Evolutionary conservation across 1,140 invertebrate genomes (phyloP).

Genomic region (Matsumurasca onukii): DNA sequence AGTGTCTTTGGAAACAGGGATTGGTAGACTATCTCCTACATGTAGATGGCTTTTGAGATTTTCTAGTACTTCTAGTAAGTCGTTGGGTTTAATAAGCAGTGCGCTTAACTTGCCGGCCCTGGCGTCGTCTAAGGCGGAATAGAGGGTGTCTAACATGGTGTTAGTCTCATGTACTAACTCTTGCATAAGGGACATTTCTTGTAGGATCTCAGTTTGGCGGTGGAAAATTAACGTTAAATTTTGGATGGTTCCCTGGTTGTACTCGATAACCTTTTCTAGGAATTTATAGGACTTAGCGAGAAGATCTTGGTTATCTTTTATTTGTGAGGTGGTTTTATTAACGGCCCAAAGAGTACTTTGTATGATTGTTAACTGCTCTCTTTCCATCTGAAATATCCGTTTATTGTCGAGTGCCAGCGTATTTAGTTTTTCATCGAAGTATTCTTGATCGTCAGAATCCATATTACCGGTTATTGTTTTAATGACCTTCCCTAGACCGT

Average conservation of each 20-base stretch:
- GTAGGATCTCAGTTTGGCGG: background rate
- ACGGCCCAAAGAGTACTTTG: conserved; percentile 1
- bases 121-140: background rate
- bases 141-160: background rate
- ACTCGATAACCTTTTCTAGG: background rate
- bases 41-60: background rate
- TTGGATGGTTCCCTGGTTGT: background rate
- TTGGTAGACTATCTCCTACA: background rate
- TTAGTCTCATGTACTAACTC: background rate
- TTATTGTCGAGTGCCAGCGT: background rate
- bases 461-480: conserved; percentile 8
- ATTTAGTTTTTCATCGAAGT: no score
- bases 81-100: background rate
- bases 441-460: background rate
- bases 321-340: conserved; percentile 8
- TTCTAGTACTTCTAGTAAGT: background rate
- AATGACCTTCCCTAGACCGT: background rate
- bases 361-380: conserved; percentile 5
- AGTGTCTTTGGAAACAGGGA: background rate
- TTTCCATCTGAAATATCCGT: background rate
- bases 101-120: background rate
- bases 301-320: background rate
- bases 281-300: background rate
- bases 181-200: background rate
- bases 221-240: background rate